phyloP scores from a whole-genome alignment of 1,140 invertebrate genomes.

The Neotoxoptera formosana region DNA sequence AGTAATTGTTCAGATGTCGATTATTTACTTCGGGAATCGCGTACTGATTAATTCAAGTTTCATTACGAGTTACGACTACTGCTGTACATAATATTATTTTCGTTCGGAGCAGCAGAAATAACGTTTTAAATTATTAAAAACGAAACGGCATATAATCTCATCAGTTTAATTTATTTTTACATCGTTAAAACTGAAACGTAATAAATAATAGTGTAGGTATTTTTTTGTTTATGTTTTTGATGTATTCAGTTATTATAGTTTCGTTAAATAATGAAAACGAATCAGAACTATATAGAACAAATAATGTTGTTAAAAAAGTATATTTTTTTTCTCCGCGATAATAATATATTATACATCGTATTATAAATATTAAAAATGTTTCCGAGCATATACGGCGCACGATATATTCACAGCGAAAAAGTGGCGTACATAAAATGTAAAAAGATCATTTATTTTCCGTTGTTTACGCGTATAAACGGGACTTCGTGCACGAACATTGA shows the following conservation, averaged over 20 bases:
- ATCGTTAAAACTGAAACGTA: not conserved
- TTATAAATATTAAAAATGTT: not conserved
- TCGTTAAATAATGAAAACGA: not conserved
- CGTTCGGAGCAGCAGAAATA: not conserved
- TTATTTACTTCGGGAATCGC: not conserved
- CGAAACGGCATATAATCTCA: not conserved
- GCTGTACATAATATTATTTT: not conserved
- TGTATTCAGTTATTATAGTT: not conserved
- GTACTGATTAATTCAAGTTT: too few relatives aligned
- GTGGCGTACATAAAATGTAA: not conserved
- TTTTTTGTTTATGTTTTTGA: not conserved
- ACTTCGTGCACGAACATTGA: not conserved
- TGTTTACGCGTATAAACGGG: not conserved
- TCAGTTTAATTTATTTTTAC: not conserved
- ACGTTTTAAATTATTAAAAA: not conserved
- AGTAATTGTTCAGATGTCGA: too few relatives aligned
- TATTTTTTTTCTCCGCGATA: not conserved
- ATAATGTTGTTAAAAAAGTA: not conserved
- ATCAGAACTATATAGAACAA: not conserved
- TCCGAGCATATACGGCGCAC: not conserved
- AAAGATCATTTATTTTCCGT: not conserved
- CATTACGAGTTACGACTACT: not conserved
- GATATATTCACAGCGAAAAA: not conserved
- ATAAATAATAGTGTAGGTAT: not conserved
- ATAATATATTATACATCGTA: not conserved